Evolutionary conservation across 2,797 vertebrate genomes (phyloP).

Genomic region (Rhinoraja longicauda): DNA sequence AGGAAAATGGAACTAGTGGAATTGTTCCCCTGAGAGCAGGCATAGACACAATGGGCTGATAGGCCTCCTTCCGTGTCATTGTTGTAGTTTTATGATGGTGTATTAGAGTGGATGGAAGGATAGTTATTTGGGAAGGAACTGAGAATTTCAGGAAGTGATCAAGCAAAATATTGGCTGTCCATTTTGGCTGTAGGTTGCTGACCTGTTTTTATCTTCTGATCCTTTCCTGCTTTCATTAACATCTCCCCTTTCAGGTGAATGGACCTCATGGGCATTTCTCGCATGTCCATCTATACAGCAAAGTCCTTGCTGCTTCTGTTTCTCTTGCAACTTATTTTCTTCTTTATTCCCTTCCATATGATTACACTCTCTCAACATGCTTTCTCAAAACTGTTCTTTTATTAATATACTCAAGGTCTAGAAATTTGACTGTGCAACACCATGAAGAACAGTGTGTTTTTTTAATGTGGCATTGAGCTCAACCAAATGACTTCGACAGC

Average conservation of each 20-base stretch:
- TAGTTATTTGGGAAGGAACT: neutral
- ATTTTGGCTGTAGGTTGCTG: neutral
- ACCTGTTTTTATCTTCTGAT: neutral
- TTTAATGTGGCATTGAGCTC: no score
- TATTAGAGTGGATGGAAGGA: neutral
- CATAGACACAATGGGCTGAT: no score
- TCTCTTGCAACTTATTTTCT: neutral
- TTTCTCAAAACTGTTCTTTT: neutral
- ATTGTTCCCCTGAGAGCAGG: no score
- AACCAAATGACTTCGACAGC: no score
- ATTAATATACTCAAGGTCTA: neutral
- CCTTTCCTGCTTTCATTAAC: neutral
- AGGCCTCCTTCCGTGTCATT: no score
- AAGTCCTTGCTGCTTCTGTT: neutral
- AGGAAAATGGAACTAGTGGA: no score
- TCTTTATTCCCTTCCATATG: neutral
- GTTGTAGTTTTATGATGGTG: neutral
- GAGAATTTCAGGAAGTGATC: neutral
- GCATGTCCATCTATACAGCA: neutral
- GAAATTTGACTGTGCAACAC: no score
- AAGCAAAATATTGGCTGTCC: neutral
- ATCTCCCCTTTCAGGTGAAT: neutral
- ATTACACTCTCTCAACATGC: neutral
- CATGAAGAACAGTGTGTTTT: no score
- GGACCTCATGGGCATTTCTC: neutral